phyloP scores from a whole-genome alignment of 2,797 vertebrate genomes.

The Labroides dimidiatus region DNA sequence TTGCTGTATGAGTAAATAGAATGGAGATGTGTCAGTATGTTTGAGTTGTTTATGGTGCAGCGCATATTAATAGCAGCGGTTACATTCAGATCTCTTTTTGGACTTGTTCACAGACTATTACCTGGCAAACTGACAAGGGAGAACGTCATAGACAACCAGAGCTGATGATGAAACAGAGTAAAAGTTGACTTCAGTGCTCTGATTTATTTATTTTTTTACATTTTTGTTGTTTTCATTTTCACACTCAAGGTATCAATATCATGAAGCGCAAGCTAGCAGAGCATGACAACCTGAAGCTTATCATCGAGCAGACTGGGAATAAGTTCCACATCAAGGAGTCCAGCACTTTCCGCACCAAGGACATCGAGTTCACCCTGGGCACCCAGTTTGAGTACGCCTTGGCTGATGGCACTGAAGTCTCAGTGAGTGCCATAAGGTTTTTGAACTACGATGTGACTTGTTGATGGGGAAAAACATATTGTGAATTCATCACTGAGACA shows the following conservation, averaged over 20 bases:
- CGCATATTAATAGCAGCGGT: slow-evolving; percentile 27
- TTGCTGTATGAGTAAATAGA: neutral
- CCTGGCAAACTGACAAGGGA: neutral
- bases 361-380: slow-evolving; percentile 90
- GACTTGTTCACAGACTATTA: neutral
- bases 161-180: neutral
- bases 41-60: slow-evolving; percentile 2
- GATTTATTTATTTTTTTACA: neutral
- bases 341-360: slow-evolving; percentile 90
- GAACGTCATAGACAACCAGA: neutral
- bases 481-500: no score
- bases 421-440: slow-evolving; percentile 62
- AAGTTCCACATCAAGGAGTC: slow-evolving; percentile 91
- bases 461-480: no score
- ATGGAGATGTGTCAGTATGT: slow-evolving; percentile 9
- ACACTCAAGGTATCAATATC: slow-evolving; percentile 88
- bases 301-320: slow-evolving; percentile 89
- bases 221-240: neutral
- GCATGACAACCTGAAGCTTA: slow-evolving; percentile 93
- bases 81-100: slow-evolving; percentile 28
- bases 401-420: slow-evolving; percentile 93
- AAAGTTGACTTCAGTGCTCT: neutral
- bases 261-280: slow-evolving; percentile 93
- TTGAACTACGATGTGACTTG: neutral
- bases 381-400: slow-evolving; percentile 88